Evolutionary conservation across 2,888 invertebrate genomes (phyloP), one percentile per base, ranked within the genome.

Genomic region (Lithophane socia): DNA sequence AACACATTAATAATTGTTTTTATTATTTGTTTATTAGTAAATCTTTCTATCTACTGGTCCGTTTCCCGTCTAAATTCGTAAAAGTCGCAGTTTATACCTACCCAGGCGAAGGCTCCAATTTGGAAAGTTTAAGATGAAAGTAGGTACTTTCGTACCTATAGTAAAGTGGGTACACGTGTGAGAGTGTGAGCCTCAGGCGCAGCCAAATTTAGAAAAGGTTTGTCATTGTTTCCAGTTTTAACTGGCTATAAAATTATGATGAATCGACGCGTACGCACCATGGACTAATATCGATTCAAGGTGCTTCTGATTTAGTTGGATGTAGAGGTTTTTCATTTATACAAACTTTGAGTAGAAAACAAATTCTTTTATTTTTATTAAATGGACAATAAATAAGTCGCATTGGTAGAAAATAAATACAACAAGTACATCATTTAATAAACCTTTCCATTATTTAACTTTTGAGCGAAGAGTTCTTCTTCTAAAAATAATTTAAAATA

Each of bases 171-270:
- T 42, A 60, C n/a, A 42, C 18, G 18, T 69, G 5, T 67, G 52
- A 52, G 61, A 29, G 29, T 61, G 9, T 18, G 44, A 29, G 44
- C 4, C 16, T 54, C n/a, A 54, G 29, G 5, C 21, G 16, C 77
- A 68, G 52, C 7, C 49, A 69, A 61, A 66, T 65, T 77, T 56
- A 80, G 64, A 68, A 64, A 72, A 70, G 24, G 1, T 24, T 60
- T 52, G 21, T 49, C 44, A 65, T 56, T 64, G 44, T 37, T 81
- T 61, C 68, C 65, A 61, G 69, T 66, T 2, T 18, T 56, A 67
- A 79, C 74, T 71, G 44, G 58, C 21, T 44, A 60, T 21, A 60
- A 29, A 83, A 63, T 83, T 37, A 64, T 71, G 47, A 83, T 37
- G 24, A 24, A 54, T 54, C 37, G 29, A 21, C 56, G 61, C 71